phyloP scores from a whole-genome alignment of 2,888 invertebrate species.

The Petrolisthes cinctipes region DNA sequence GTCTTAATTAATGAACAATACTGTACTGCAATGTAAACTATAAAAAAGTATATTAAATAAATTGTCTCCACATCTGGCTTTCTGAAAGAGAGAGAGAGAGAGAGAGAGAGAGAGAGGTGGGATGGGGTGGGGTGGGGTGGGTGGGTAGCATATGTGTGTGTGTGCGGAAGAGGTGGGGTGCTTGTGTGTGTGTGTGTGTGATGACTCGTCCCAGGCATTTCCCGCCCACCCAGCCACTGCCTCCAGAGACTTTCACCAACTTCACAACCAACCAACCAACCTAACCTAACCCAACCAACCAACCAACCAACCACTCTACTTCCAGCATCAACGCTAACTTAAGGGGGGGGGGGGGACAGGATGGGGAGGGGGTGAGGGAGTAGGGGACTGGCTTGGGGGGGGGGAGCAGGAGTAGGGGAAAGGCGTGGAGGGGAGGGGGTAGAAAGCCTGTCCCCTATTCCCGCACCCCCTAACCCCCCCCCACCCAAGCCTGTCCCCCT shows the following conservation, averaged over 20 bases:
- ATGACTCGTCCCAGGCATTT: neutral
- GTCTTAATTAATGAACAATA: too few relatives aligned
- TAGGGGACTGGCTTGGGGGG: too few relatives aligned
- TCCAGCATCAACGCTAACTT: neutral
- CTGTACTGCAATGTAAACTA: too few relatives aligned
- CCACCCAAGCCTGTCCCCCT: too few relatives aligned
- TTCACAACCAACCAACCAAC: neutral
- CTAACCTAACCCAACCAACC: neutral
- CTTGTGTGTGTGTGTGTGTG: neutral
- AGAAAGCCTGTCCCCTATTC: too few relatives aligned
- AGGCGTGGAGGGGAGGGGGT: too few relatives aligned
- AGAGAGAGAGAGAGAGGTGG: conserved; percentile 20
- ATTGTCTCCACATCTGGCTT: too few relatives aligned
- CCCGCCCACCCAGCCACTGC: neutral
- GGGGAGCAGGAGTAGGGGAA: too few relatives aligned
- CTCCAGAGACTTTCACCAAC: neutral
- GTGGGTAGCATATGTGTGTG: neutral
- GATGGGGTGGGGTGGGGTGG: neutral
- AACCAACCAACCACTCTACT: conserved; percentile 3
- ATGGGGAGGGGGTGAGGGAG: neutral
- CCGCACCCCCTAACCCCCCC: too few relatives aligned
- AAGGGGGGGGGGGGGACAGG: neutral
- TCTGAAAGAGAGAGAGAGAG: conserved; percentile 24
- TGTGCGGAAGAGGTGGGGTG: neutral
- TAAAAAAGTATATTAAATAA: too few relatives aligned